Base-by-base conservation (phyloP, 1,140 invertebrate species). In the Leptinotarsa lineolata region DNA sequence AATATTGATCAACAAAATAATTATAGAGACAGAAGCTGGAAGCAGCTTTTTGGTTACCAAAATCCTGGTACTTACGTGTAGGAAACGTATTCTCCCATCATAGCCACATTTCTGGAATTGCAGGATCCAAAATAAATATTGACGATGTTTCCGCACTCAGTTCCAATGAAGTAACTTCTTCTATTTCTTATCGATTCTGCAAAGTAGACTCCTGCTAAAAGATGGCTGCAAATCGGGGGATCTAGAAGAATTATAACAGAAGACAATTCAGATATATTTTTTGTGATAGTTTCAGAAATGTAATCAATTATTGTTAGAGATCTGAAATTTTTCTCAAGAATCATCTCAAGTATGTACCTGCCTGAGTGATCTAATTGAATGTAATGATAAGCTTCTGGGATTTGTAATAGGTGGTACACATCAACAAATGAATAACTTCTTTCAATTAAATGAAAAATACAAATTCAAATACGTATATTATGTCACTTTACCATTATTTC, bases 191-290 rank as follows among this genome's bases (percentile, higher is more conserved):
- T 88, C 0, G 90, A 90, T 77, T 90, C 89, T 0, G 84, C 86
- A 75, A 89, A 91, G 74, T 89, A 88, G 18, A 86, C 68, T 5
- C 85, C 84, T 1, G 88, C 84, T 61, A 88, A 81, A 44, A 85
- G 83, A 73, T 89, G 88, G 79, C 87, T 88, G 75, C 88, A 90
- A 5, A 82, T 67, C 30, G 80, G 81, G 11, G 80, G 81, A 81
- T 83, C 82, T 83, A 58, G 54, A 78, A 80, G 58, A 59, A 24
- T 39, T 63, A 12, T 16, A 63, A 16, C 3, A 15, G n/a, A 54
- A 54, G 48, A 54, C 4, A 54, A 54, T 18, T 18, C 16, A n/a
- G 15, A 54, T 54, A 18, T 20, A 18, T 6, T 63, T 63, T 63
- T 18, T n/a, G n/a, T n/a, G n/a, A n/a, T n/a, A n/a, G n/a, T 21